A percentile compares a stretch with the other conserved stretches of the same genome.
Evolutionary conservation across 2,797 vertebrate species (phyloP).

Genomic region (Onychomys arenicola): DNA sequence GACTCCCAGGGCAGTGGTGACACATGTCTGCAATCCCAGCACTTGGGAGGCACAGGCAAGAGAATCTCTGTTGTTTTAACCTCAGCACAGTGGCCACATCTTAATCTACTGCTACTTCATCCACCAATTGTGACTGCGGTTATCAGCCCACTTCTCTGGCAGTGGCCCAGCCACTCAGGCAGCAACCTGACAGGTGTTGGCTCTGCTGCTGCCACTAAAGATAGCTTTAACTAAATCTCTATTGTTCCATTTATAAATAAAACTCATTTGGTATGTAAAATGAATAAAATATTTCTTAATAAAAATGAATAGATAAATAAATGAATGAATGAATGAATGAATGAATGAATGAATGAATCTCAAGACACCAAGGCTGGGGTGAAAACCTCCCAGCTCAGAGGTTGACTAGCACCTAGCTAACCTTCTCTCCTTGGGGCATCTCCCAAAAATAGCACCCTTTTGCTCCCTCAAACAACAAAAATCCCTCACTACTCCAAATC

Average conservation of each 20-base stretch:
- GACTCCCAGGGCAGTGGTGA: background rate
- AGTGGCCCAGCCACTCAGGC: background rate
- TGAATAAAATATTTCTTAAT: no score
- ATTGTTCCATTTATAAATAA: background rate
- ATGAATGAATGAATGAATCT: background rate
- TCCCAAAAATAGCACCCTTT: background rate
- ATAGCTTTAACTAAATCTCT: background rate
- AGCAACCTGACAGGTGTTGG: background rate
- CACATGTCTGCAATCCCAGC: background rate
- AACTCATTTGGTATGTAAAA: background rate
- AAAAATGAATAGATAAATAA: no score
- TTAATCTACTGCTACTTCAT: background rate
- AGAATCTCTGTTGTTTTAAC: background rate
- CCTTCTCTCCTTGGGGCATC: background rate
- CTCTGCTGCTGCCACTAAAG: background rate
- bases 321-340: rapidly evolving
- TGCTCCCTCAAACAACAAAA: background rate
- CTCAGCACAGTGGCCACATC: background rate
- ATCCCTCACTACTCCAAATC: background rate
- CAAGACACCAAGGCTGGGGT: background rate
- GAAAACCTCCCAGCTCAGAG: background rate
- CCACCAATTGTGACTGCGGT: background rate
- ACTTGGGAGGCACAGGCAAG: background rate
- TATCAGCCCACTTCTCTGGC: background rate
- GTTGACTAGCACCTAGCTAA: background rate